Conservation (phyloP, 2,888 invertebrate genomes). For the Taphrorychus bicolor region DNA sequence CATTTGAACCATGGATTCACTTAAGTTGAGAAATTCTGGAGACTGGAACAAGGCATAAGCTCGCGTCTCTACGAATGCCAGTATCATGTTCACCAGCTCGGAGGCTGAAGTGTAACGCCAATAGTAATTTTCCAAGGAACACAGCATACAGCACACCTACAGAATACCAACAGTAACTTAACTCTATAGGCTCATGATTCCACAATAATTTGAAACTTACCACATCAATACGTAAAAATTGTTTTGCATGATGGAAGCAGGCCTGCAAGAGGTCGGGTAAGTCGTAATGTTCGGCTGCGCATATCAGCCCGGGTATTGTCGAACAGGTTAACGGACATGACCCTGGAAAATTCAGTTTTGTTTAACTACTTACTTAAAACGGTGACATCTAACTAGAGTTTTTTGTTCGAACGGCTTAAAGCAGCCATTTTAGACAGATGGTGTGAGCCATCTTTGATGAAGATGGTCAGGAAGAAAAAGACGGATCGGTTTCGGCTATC, state of each 20-base stretch:
- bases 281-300: slow-evolving; percentile 94
- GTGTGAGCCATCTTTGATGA: no score
- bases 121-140: slow-evolving; percentile 91
- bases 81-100: slow-evolving; percentile 92
- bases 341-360: slow-evolving; percentile 60
- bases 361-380: background rate
- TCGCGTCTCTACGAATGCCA: slow-evolving; percentile 87
- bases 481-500: no score
- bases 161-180: no score
- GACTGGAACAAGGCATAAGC: slow-evolving; percentile 86
- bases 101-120: slow-evolving; percentile 95
- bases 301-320: slow-evolving; percentile 90
- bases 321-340: slow-evolving; percentile 91
- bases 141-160: slow-evolving; percentile 89
- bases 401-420: no score
- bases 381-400: no score
- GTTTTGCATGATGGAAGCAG: slow-evolving; percentile 95
- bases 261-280: slow-evolving; percentile 91
- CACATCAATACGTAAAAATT: slow-evolving; percentile 90
- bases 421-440: no score
- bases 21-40: slow-evolving; percentile 83
- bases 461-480: no score
- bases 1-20: slow-evolving; percentile 95
- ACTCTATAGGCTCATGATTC: background rate
- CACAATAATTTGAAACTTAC: slow-evolving; percentile 63